Evolutionary conservation across 2,797 vertebrate genomes (phyloP), one percentile per base, ranked within the genome.

Genomic region (Rhinophrynus dorsalis): DNA sequence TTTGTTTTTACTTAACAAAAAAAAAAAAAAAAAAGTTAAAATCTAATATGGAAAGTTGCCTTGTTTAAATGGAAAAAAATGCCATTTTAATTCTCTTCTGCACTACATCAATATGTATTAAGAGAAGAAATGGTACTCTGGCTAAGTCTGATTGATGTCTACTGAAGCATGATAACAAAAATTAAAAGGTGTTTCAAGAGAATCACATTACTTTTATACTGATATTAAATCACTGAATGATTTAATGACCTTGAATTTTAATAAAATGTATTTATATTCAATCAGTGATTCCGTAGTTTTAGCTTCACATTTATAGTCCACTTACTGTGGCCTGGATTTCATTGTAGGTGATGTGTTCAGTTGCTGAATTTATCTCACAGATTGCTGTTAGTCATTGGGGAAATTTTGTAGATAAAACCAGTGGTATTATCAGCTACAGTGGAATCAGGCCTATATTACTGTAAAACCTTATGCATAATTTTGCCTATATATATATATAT

Each of bases 231-330:
- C 70, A 73, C 55, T 67, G 62, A 64, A 66, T 67, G 61, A 60
- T 73, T 73, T 73, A 73, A 73, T 73, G 70, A 66, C 70, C 55
- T 59, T 73, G 70, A 67, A 73, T 73, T 73, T 73, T 73, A 73
- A 66, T 73, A 73, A 73, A 73, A 59, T 73, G 55, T 62, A 24
- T 73, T 73, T 60, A 66, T 73, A 54, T 67, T 73, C 27, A 60
- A 58, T 66, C 55, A 52, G 47, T 21, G 37, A 59, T 60, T 65
- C 67, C 60, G 35, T 24, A 30, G 15, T 44, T 44, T 2, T 18
- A 29, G 37, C 23, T 60, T 1, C n/a, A n/a, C n/a, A n/a, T n/a
- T n/a, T n/a, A n/a, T 35, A 5, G 5, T 35, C 6, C 33, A 30
- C 9, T 30, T 30, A 30, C 29, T n/a, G n/a, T n/a, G n/a, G n/a